Conservation (phyloP, 2,888 invertebrate genomes). For the Cheilosia urbana region DNA sequence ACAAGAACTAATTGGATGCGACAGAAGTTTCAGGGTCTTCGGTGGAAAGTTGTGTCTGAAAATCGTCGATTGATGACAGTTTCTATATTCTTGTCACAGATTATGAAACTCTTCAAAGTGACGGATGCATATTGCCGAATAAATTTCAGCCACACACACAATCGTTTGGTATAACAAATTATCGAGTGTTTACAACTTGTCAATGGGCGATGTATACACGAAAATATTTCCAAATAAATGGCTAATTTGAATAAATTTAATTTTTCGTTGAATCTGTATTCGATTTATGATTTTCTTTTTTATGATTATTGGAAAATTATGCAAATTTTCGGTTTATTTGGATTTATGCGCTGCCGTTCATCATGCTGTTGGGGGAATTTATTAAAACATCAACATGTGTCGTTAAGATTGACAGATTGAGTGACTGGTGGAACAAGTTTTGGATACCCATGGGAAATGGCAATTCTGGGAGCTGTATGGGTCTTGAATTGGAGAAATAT, state of each 20-base stretch:
- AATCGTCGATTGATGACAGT: too few species aligned
- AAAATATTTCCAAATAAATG: constrained; percentile 26
- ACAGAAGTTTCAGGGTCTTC: too few species aligned
- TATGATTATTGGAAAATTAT: constrained; percentile 57
- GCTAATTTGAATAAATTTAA: constrained; percentile 38
- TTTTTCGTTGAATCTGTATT: constrained; percentile 30
- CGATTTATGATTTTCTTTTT: constrained; percentile 37
- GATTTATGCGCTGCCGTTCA: constrained; percentile 21
- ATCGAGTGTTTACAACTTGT: constrained; percentile 3
- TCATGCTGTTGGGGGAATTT: constrained; percentile 22
- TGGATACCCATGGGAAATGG: not conserved
- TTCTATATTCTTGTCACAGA: too few species aligned
- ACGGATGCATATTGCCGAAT: constrained; percentile 17
- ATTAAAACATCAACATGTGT: constrained; percentile 22
- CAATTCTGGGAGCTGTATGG: not conserved
- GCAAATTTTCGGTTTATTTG: constrained; percentile 25
- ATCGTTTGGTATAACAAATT: not conserved
- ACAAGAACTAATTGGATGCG: not conserved
- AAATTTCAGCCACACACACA: constrained; percentile 14
- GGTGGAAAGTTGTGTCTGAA: too few species aligned
- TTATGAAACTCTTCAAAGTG: constrained; percentile 20
- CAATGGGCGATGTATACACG: not conserved
- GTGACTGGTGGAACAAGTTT: not conserved
- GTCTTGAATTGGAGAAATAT: not conserved
- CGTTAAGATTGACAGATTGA: not conserved